A percentile compares a stretch with the other conserved stretches of the same genome.
phyloP scores from a whole-genome alignment of 64 coral and sea anemone species.

The Montipora efflorescens region DNA sequence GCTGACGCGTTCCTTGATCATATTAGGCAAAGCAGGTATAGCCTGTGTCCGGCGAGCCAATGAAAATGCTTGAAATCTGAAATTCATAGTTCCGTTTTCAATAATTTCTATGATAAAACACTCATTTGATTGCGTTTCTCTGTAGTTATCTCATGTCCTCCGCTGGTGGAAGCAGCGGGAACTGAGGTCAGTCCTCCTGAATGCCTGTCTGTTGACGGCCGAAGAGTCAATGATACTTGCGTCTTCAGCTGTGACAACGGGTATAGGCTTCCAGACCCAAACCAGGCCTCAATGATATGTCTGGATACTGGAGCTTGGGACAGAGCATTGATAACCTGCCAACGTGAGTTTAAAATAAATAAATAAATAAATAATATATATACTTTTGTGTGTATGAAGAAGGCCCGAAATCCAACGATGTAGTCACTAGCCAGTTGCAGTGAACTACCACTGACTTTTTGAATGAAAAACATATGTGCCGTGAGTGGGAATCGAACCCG shows the following conservation, averaged over 20 bases:
- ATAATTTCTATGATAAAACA: background rate
- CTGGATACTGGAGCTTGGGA: constrained; percentile 58
- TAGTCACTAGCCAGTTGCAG: no score
- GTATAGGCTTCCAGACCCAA: constrained; percentile 45
- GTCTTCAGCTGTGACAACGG: constrained; percentile 49
- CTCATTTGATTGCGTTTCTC: background rate
- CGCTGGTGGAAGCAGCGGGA: constrained; percentile 49
- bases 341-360: constrained; percentile 20
- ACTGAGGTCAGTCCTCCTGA: constrained; percentile 48
- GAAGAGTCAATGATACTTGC: constrained; percentile 62
- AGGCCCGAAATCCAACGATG: no score
- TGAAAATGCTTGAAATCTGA: no score
- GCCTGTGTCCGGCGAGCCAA: no score
- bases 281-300: constrained; percentile 43
- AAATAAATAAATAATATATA: no score
- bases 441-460: no score
- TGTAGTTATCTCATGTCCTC: constrained; percentile 60
- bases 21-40: no score
- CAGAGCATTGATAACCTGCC: constrained; percentile 21
- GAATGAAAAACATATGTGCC: no score
- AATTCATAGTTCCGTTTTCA: no score
- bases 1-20: no score
- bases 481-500: no score
- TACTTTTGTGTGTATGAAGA: no score
- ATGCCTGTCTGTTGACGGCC: constrained; percentile 19